A percentile compares a stretch with the other conserved stretches of the same genome.
Conservation (phyloP, 2,797 vertebrate genomes). For the Sciurus carolinensis region DNA sequence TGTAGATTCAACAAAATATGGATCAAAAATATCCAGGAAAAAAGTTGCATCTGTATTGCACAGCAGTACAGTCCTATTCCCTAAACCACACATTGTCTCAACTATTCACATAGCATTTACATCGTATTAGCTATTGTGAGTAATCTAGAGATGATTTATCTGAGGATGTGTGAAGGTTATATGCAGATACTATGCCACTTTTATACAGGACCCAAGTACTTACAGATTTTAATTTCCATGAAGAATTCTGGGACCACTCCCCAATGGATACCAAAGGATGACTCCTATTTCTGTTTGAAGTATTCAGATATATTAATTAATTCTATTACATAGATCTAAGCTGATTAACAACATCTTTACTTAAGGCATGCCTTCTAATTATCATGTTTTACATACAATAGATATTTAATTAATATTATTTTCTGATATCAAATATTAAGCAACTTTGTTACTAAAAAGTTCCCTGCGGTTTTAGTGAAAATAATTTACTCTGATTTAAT, state of each 20-base stretch:
- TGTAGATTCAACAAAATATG: background rate
- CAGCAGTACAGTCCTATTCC: background rate
- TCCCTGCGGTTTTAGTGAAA: background rate
- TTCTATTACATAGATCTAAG: background rate
- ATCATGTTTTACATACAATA: background rate
- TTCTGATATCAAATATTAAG: slow-evolving; percentile 49
- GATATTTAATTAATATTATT: slow-evolving; percentile 21
- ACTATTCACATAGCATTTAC: background rate
- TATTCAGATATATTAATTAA: slow-evolving; percentile 54
- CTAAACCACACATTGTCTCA: background rate
- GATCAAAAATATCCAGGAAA: background rate
- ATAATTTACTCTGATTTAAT: background rate
- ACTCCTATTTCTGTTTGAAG: slow-evolving; percentile 29
- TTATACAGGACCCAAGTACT: background rate
- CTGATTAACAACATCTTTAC: background rate
- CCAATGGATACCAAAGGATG: background rate
- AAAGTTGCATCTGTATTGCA: background rate
- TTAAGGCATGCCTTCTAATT: slow-evolving; percentile 4
- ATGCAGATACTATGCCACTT: background rate
- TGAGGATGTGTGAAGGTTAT: background rate
- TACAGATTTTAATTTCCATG: background rate
- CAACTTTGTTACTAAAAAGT: slow-evolving; percentile 14
- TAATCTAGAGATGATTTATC: background rate
- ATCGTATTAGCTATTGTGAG: background rate
- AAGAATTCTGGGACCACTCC: background rate